phyloP scores from a whole-genome alignment of 2,113 vertebrate species.

The Cygnus buccinator region DNA sequence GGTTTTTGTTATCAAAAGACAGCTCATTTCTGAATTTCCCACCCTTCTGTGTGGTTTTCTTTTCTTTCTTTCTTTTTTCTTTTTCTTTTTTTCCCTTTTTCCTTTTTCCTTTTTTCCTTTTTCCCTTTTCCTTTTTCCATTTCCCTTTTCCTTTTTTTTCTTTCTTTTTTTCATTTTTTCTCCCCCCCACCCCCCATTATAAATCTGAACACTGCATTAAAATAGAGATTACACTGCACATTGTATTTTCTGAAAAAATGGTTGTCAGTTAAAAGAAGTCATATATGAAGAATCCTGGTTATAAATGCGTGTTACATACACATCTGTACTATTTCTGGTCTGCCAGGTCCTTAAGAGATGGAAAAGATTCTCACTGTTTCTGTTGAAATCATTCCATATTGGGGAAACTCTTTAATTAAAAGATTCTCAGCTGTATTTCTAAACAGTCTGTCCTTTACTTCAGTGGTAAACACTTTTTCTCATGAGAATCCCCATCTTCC shows the following conservation, averaged over 20 bases:
- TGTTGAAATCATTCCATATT: background rate
- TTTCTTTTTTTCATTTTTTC: background rate
- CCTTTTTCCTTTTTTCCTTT: too few relatives aligned
- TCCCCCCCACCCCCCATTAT: background rate
- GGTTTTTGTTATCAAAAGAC: background rate
- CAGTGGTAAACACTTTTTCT: background rate
- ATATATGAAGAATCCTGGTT: background rate
- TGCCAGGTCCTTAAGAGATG: background rate
- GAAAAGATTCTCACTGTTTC: background rate
- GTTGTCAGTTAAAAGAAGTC: background rate
- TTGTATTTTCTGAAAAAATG: background rate
- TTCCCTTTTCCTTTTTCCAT: too few relatives aligned
- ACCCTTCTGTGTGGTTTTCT: rapidly evolving
- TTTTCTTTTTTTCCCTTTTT: background rate
- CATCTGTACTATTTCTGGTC: background rate
- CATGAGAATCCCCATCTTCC: background rate
- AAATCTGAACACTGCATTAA: background rate
- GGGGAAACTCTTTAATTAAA: background rate
- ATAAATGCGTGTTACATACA: background rate
- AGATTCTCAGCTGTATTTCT: background rate
- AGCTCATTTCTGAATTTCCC: background rate
- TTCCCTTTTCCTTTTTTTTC: too few relatives aligned
- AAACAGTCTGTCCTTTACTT: background rate
- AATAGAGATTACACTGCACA: background rate
- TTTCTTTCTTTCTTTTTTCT: background rate